Evolutionary conservation across 2,113 vertebrate species (phyloP).

Genomic region (Cheilinus undulatus): DNA sequence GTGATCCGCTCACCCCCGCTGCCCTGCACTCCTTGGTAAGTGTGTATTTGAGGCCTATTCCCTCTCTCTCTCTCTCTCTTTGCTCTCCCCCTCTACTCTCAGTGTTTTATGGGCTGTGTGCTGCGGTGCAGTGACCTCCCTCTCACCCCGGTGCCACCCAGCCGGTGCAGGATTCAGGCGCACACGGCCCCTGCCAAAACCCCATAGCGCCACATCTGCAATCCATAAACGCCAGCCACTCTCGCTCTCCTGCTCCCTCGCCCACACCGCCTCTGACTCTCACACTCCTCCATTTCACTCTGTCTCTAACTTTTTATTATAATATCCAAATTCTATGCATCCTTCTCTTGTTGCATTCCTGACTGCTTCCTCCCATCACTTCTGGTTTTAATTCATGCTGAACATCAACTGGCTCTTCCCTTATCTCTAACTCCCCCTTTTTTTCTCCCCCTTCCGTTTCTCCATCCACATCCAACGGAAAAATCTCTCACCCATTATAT

Average conservation of each 20-base stretch:
- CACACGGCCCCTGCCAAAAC: conserved; percentile 84
- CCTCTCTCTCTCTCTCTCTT: conserved; percentile 23
- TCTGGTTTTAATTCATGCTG: conserved; percentile 62
- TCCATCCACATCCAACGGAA: conserved; percentile 83
- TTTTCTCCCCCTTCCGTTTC: conserved; percentile 63
- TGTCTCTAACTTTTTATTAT: conserved; percentile 66
- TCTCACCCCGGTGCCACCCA: conserved; percentile 88
- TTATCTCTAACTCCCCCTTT: conserved; percentile 72
- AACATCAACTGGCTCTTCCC: conserved; percentile 66
- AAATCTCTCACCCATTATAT: conserved; percentile 85
- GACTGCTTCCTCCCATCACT: conserved; percentile 61
- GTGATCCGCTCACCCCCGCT: conserved; percentile 51
- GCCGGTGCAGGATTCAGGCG: conserved; percentile 83
- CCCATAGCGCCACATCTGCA: conserved; percentile 88
- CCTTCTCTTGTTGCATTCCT: conserved; percentile 57
- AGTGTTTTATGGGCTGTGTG: conserved; percentile 84
- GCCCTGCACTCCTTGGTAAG: conserved; percentile 35
- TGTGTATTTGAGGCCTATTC: conserved; percentile 48
- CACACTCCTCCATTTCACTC: conserved; percentile 74
- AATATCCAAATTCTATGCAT: conserved; percentile 63
- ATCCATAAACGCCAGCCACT: conserved; percentile 88
- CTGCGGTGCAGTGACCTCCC: conserved; percentile 84
- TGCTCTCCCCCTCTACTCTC: conserved; percentile 50
- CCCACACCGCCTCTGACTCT: conserved; percentile 77
- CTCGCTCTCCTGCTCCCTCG: conserved; percentile 80